Evolutionary conservation across 35 echinoderm and acorn worm genomes (phyloP), one percentile per base, ranked within the genome.

Genomic region (Acanthaster planci): DNA sequence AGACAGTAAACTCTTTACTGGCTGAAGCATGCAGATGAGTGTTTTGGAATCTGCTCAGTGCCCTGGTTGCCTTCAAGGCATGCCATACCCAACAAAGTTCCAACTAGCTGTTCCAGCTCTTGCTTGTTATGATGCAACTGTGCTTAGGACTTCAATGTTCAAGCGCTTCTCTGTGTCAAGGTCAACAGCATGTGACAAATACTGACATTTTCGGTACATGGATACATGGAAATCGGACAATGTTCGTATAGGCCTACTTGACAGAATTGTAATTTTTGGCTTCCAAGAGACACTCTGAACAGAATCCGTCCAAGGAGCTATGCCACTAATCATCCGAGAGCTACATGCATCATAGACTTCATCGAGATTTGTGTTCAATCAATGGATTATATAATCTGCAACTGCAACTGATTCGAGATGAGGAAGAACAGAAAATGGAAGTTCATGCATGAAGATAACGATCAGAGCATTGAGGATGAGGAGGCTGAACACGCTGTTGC

Each of bases 261-360:
- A 82, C 82, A 78, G 38, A 60, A 72, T n/a, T 36, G 15, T 81
- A 84, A 79, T 17, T 52, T 90, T 51, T 90, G 89, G 82, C 89
- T 55, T 18, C 35, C 89, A 40, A 40, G 89, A 27, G 82, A 85
- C 38, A 90, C 81, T 12, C 31, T 85, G 10, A 44, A 51, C 29
- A 85, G 81, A 59, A 60, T 79, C 50, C 64, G 81, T 21, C 82
- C 81, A 16, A 40, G 50, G 30, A 64, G 77, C 51, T 82, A 81
- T 47, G 32, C 29, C 12, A 68, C 58, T 12, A 14, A 15, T 22
- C 47, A 81, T 21, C 57, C 77, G 15, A 89, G 60, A 81, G 87
- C 79, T 18, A 89, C 87, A 72, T 89, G 87, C 57, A 81, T 89
- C 0, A 89, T 89, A 39, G 87, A 89, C 37, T 89, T 77, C 39